phyloP scores from a whole-genome alignment of 2,888 invertebrate species.

The Hydrotaea diabolus region DNA sequence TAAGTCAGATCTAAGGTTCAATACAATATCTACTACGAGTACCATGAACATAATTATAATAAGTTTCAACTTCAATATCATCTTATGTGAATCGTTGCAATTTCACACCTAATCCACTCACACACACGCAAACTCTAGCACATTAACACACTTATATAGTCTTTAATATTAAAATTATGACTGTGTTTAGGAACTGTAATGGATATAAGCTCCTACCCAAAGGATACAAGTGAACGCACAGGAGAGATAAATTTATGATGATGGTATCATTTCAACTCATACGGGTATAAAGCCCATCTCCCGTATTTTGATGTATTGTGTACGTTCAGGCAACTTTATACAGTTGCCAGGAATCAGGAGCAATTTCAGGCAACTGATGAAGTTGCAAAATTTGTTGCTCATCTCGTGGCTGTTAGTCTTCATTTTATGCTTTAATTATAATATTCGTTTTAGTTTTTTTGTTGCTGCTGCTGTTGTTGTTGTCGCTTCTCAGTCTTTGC shows the following conservation, averaged over 20 bases:
- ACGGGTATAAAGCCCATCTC: background rate
- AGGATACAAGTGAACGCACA: background rate
- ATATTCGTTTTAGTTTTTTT: constrained; percentile 6
- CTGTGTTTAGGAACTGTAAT: background rate
- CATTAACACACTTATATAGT: constrained; percentile 38
- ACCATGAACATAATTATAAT: no score
- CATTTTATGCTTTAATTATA: constrained; percentile 35
- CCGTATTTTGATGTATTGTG: no score
- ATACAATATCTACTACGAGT: no score
- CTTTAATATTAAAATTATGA: background rate
- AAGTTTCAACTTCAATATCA: no score
- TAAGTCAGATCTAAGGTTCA: no score
- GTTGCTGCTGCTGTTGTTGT: no score
- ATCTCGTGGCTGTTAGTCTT: constrained; percentile 6
- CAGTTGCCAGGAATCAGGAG: background rate
- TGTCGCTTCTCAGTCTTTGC: background rate
- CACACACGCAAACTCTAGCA: constrained; percentile 23
- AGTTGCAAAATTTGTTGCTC: constrained; percentile 34
- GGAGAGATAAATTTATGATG: background rate
- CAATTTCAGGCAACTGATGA: constrained; percentile 39
- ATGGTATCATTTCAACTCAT: background rate
- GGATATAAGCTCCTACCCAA: constrained; percentile 3
- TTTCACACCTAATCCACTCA: constrained; percentile 8
- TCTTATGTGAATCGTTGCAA: background rate
- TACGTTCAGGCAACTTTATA: background rate